phyloP scores from a whole-genome alignment of 2,797 vertebrate species.

The Dallia pectoralis region DNA sequence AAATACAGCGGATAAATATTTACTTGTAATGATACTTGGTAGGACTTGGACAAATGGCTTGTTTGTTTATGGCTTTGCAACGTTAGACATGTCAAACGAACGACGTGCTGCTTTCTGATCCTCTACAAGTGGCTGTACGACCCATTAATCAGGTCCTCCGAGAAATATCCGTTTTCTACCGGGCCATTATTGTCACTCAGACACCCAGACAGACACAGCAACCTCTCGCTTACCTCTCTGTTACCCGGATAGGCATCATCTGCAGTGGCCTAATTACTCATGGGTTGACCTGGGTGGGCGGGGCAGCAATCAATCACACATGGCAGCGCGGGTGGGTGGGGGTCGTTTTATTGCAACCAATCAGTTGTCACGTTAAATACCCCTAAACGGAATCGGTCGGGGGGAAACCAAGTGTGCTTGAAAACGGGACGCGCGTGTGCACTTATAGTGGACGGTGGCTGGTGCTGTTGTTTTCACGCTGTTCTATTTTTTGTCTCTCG shows the following conservation, averaged over 20 bases:
- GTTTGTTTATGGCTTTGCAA: no score
- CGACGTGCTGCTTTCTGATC: no score
- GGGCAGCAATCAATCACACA: constrained; percentile 13
- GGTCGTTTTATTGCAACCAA: constrained; percentile 56
- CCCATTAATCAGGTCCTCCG: no score
- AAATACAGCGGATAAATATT: neutral
- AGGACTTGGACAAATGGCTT: no score
- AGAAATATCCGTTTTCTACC: no score
- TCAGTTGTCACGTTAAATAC: constrained; percentile 61
- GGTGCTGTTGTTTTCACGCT: neutral
- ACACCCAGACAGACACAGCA: constrained; percentile 36
- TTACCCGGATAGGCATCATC: constrained; percentile 64
- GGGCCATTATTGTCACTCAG: neutral
- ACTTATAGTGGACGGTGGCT: neutral
- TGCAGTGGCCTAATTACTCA: constrained; percentile 68
- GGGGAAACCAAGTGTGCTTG: constrained; percentile 20
- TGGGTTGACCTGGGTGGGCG: constrained; percentile 61
- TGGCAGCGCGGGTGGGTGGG: constrained; percentile 1
- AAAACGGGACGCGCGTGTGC: neutral
- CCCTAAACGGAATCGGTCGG: constrained; percentile 35
- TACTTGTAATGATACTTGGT: no score
- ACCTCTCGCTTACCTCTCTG: constrained; percentile 25
- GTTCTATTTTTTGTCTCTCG: constrained; percentile 15
- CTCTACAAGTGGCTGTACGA: no score
- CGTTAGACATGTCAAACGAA: no score